Evolutionary conservation across 2,113 vertebrate genomes (phyloP), one percentile per base, ranked within the genome.

Genomic region (Pelecanus crispus): DNA sequence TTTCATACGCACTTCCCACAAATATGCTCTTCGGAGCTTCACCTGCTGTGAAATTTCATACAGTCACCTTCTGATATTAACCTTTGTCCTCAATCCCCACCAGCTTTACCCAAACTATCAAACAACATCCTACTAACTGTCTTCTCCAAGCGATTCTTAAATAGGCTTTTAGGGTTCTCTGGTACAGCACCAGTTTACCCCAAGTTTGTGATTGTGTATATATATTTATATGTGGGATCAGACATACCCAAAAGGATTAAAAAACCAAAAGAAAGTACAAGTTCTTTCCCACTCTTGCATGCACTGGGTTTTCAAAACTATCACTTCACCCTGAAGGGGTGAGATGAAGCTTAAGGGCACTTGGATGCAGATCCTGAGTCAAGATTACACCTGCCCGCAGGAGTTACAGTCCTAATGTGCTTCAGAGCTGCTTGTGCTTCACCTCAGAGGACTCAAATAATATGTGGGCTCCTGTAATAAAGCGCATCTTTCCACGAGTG

Each of bases 41-140:
- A 92, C 40, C 71, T 96, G 81, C 91, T 97, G 94, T 97, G 97
- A 97, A 97, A 97, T 97, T 96, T 94, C 96, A 96, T 90, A 94
- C 81, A 56, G 18, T 61, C 61, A 52, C 72, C 77, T 81, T 87
- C 90, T 95, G 85, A 94, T 97, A 97, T 90, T 95, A 97, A 97
- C 94, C 89, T 94, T 96, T 86, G 79, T 81, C 77, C 77, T 88
- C 53, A 71, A 73, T 92, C 95, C 50, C 83, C 58, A 56, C 86
- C 92, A 86, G 80, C 92, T 94, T 97, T 97, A 94, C 65, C 63
- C 93, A 62, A 96, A 97, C 83, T 94, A 26, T 88, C 93, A 96
- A 82, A 94, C 66, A 86, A 74, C 93, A 82, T 81, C 73, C 93
- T 94, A 62, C 79, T 96, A 87, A 88, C 58, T 92, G 62, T 88